phyloP scores from a whole-genome alignment of 2,113 vertebrate genomes.

The Petromus typicus region DNA sequence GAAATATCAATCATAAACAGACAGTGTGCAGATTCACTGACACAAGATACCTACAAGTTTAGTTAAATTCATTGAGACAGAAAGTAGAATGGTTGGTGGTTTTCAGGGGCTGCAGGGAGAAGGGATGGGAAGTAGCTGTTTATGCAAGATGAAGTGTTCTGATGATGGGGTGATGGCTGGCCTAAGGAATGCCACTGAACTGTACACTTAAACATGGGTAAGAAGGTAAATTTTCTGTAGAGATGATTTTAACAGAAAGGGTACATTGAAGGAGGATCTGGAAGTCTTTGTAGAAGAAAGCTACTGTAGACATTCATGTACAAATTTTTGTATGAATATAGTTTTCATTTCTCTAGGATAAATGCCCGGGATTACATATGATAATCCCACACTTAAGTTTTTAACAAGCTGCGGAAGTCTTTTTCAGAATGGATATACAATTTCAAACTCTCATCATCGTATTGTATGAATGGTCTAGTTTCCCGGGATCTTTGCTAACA shows the following conservation, averaged over 20 bases:
- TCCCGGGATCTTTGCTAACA: not conserved
- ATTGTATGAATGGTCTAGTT: not conserved
- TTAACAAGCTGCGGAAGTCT: not conserved
- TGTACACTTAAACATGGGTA: not conserved
- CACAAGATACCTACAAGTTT: not conserved
- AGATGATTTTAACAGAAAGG: not conserved
- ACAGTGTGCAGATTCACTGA: not conserved
- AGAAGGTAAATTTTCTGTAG: not conserved
- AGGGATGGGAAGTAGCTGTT: not conserved
- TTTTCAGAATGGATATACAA: not conserved
- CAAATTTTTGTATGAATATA: slow-evolving; percentile 13
- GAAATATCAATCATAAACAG: not conserved
- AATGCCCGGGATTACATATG: not conserved
- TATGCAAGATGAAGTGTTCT: not conserved
- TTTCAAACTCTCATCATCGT: slow-evolving; percentile 6
- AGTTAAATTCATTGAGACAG: not conserved
- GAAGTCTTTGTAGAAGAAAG: not conserved
- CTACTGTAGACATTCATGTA: not conserved
- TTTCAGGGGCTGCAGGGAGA: not conserved
- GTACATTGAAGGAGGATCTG: not conserved
- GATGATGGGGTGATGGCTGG: not conserved
- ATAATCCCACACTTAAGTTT: not conserved
- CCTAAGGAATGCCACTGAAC: not conserved
- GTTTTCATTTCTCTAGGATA: slow-evolving; percentile 41
- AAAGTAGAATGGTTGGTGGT: not conserved